These are phyloP conservation scores for Cyrtonyx montezumae DNA, from an alignment of 2,113 vertebrate genomes.

Conservation along the genomic window DNA sequence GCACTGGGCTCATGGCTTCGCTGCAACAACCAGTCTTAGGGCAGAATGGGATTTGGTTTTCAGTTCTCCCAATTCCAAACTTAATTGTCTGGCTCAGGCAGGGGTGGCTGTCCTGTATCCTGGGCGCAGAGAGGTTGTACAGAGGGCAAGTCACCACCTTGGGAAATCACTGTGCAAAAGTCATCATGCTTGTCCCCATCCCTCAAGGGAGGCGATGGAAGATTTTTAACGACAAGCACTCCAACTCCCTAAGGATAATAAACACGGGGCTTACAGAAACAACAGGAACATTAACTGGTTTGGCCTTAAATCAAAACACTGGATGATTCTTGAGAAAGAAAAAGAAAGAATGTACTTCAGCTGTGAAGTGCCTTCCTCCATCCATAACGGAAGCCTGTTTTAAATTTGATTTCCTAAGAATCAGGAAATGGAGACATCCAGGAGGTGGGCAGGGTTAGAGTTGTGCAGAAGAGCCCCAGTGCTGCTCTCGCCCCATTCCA, in stretches of 20 bases:
- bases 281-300: slow-evolving; percentile 33
- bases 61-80: not conserved
- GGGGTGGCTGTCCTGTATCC: not conserved
- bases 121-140: not conserved
- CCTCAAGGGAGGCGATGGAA: not conserved
- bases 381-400: slow-evolving; percentile 22
- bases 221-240: slow-evolving; percentile 41
- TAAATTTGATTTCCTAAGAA: slow-evolving; percentile 56
- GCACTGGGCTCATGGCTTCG: accelerated
- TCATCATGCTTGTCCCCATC: not conserved
- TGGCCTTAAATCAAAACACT: slow-evolving; percentile 36
- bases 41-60: not conserved
- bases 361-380: slow-evolving; percentile 5
- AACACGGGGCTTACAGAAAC: not conserved
- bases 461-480: not conserved
- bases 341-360: not conserved
- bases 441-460: not conserved
- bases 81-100: not conserved
- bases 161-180: not conserved
- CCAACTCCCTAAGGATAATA: slow-evolving; percentile 26
- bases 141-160: not conserved
- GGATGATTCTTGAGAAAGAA: not conserved
- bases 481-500: not conserved
- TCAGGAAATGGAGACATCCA: not conserved
- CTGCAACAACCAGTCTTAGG: not conserved